Conservation (phyloP, 2,113 vertebrate species). For the Grantiella picta region DNA sequence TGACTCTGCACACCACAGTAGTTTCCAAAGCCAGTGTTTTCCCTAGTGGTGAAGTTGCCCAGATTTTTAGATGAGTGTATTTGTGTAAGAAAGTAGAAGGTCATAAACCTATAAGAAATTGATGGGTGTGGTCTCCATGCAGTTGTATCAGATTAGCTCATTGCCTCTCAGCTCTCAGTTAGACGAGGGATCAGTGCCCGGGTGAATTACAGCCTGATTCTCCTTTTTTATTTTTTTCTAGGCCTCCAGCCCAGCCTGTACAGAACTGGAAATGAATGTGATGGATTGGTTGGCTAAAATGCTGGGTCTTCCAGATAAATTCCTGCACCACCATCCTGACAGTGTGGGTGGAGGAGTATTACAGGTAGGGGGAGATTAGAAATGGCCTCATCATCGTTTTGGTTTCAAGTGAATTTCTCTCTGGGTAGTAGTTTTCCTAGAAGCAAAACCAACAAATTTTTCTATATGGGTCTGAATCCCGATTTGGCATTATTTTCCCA, state of each 20-base stretch:
- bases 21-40: background rate
- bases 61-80: background rate
- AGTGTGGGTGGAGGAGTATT: conserved; percentile 90
- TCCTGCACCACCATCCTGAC: conserved; percentile 85
- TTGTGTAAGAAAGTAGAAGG: background rate
- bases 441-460: background rate
- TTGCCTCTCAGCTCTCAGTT: background rate
- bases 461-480: background rate
- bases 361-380: conserved; percentile 75
- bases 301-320: conserved; percentile 88
- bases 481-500: background rate
- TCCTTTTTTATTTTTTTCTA: conserved; percentile 20
- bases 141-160: background rate
- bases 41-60: background rate
- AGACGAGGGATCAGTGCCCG: fast-evolving
- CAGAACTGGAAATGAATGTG: conserved; percentile 94
- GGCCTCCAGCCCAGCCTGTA: conserved; percentile 95
- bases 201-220: background rate
- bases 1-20: background rate
- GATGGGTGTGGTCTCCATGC: background rate
- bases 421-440: background rate
- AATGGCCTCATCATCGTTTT: background rate
- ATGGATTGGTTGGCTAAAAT: conserved; percentile 98
- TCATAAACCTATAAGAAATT: background rate
- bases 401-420: background rate